These are phyloP conservation scores for Pemphredon lugubris DNA, from an alignment of 2,888 invertebrate genomes.

Conservation along the genomic window DNA sequence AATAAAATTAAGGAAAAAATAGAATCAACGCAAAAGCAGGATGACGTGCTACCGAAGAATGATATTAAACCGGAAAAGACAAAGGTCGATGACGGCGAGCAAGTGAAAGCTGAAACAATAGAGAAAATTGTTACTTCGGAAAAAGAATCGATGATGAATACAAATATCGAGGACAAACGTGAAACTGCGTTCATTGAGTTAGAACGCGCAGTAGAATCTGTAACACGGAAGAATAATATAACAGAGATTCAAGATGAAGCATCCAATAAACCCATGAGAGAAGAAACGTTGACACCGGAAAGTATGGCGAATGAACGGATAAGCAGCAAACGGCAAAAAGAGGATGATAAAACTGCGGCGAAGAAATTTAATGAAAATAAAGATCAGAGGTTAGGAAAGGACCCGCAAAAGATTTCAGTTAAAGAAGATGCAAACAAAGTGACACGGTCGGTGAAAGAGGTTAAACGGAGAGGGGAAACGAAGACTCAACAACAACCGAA, in stretches of 20 bases:
- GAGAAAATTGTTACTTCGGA: slow-evolving; percentile 45
- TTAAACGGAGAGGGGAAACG: background rate
- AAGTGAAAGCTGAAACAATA: slow-evolving; percentile 37
- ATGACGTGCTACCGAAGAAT: no score
- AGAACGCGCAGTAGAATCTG: slow-evolving; percentile 26
- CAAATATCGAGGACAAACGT: slow-evolving; percentile 72
- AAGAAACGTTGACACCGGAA: no score
- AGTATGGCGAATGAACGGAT: no score
- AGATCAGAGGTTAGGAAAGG: no score
- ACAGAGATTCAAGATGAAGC: no score
- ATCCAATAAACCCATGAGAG: no score
- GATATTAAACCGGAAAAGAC: slow-evolving; percentile 7
- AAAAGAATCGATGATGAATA: slow-evolving; percentile 73
- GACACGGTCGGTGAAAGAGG: background rate
- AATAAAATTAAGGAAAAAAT: background rate
- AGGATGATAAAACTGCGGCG: background rate
- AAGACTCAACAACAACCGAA: background rate
- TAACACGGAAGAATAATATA: background rate
- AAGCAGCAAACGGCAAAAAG: no score
- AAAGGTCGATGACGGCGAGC: slow-evolving; percentile 7
- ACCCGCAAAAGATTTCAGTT: no score
- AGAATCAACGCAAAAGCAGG: background rate
- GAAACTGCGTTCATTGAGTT: slow-evolving; percentile 9
- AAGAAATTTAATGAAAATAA: background rate
- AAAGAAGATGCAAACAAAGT: background rate